Evolutionary conservation across 2,797 vertebrate genomes (phyloP).

Genomic region (Sebastes trivittatus): DNA sequence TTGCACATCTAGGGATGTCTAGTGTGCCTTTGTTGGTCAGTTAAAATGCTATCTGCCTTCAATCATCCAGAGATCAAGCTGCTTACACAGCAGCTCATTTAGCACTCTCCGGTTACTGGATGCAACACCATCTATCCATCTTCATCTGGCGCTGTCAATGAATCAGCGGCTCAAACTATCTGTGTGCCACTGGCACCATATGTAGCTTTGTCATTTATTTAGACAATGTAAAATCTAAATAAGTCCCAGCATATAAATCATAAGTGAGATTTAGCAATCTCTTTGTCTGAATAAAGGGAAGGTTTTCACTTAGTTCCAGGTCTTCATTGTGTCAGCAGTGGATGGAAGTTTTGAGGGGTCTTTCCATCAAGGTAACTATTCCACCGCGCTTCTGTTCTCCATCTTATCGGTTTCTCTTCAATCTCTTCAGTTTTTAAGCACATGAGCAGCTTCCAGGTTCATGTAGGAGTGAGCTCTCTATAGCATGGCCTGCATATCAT

Average conservation of each 20-base stretch:
- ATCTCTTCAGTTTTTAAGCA: slow-evolving; percentile 28
- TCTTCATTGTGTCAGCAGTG: slow-evolving; percentile 10
- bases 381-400: slow-evolving; percentile 30
- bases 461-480: background rate
- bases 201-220: slow-evolving; percentile 21
- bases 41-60: slow-evolving; percentile 51
- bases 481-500: slow-evolving; percentile 5
- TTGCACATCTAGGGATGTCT: slow-evolving; percentile 67
- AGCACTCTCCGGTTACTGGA: slow-evolving; percentile 46
- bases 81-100: slow-evolving; percentile 55
- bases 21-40: slow-evolving; percentile 25
- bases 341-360: background rate
- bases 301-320: slow-evolving; percentile 20
- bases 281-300: background rate
- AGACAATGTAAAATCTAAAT: background rate
- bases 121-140: slow-evolving; percentile 54
- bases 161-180: slow-evolving; percentile 23
- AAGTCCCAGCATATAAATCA: background rate
- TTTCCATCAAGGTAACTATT: slow-evolving; percentile 20
- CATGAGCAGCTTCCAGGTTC: slow-evolving; percentile 26
- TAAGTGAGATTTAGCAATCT: background rate
- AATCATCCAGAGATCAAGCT: slow-evolving; percentile 55
- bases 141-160: slow-evolving; percentile 36
- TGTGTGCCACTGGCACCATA: slow-evolving; percentile 3
- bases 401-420: slow-evolving; percentile 24